These are phyloP conservation scores for Nyctereutes procyonoides DNA, from an alignment of 2,113 vertebrate species.

Conservation along the genomic window DNA sequence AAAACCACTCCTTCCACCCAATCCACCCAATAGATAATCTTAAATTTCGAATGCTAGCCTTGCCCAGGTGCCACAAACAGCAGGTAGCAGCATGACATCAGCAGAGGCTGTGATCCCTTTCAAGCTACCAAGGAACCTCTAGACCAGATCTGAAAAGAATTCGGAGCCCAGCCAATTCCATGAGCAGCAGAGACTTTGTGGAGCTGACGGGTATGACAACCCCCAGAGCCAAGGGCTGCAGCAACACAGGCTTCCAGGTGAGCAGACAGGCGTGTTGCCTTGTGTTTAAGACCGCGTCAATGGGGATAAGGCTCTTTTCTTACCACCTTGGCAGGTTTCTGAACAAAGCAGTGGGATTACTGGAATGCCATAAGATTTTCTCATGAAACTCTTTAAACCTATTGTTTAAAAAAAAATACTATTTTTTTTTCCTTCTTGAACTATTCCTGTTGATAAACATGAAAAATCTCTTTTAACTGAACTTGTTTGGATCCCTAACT, in stretches of 20 bases:
- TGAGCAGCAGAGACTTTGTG: not conserved
- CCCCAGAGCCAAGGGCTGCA: not conserved
- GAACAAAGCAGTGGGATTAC: not conserved
- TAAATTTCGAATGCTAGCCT: not conserved
- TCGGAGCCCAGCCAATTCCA: not conserved
- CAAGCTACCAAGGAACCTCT: not conserved
- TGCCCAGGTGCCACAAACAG: not conserved
- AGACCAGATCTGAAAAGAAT: not conserved
- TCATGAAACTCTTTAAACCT: not conserved
- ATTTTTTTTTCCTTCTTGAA: not conserved
- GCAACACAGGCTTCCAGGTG: conserved; percentile 85
- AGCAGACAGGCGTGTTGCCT: not conserved
- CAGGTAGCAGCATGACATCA: conserved; percentile 73
- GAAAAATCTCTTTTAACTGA: conserved; percentile 43
- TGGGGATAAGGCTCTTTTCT: not conserved
- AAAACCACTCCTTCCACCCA: not conserved
- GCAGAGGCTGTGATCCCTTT: conserved; percentile 10
- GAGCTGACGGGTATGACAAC: conserved; percentile 52
- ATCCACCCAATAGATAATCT: not conserved
- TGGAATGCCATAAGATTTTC: not conserved
- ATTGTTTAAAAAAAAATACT: not conserved
- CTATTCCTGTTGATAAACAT: conserved; percentile 12
- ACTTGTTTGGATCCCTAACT: not conserved
- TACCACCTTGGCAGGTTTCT: not conserved
- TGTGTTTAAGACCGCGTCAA: not conserved